Evolutionary conservation across 1,140 invertebrate species (phyloP).

Genomic region (Hylaeus volcanicus): DNA sequence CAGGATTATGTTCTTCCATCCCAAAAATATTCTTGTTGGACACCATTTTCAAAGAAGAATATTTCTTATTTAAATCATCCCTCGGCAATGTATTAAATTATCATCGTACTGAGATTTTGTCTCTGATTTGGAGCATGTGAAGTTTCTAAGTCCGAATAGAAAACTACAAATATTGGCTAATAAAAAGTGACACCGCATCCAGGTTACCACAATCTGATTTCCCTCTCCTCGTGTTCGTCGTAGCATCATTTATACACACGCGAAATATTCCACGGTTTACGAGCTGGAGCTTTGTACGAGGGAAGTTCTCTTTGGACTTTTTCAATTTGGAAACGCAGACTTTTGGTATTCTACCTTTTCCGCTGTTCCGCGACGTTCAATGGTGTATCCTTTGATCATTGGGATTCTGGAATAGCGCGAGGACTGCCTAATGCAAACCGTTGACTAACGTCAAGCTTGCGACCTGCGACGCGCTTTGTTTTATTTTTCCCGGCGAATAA

Average conservation of each 20-base stretch:
- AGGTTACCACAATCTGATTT: neutral
- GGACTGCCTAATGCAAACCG: neutral
- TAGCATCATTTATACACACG: neutral
- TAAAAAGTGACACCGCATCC: slow-evolving; percentile 25
- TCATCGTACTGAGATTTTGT: too few relatives aligned
- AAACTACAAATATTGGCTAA: slow-evolving; percentile 52
- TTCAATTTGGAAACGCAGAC: neutral
- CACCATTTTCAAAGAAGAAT: too few relatives aligned
- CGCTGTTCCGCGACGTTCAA: neutral
- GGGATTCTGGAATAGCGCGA: neutral
- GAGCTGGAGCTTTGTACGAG: neutral
- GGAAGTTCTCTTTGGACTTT: neutral
- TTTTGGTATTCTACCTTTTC: neutral
- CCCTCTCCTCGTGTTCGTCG: neutral
- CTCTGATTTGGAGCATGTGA: too few relatives aligned
- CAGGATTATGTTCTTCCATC: slow-evolving; percentile 9
- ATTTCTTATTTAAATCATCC: too few relatives aligned
- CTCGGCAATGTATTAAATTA: too few relatives aligned
- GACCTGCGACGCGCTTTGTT: neutral
- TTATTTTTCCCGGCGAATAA: neutral
- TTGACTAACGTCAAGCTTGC: slow-evolving; percentile 1
- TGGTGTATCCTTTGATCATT: neutral
- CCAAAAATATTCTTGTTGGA: neutral
- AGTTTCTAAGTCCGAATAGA: slow-evolving; percentile 19
- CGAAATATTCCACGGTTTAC: slow-evolving; percentile 8